These are phyloP conservation scores for Cossypha polioptera DNA, from an alignment of 2,797 vertebrate species.

Conservation along the genomic window DNA sequence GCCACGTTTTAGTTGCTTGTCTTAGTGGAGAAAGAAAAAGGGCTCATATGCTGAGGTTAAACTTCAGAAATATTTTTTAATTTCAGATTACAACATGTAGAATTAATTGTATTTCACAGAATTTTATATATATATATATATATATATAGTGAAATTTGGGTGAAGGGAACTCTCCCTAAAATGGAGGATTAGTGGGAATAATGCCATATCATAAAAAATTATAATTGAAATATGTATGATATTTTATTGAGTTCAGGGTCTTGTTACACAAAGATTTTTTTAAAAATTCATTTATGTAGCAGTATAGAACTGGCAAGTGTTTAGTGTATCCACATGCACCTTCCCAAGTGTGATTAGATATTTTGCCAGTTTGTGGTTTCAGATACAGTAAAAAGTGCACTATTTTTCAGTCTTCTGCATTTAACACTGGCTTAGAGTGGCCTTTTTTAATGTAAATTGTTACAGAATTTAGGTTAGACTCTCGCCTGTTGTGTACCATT, in stretches of 20 bases:
- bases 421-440: neutral
- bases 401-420: neutral
- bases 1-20: neutral
- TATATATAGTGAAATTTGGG: neutral
- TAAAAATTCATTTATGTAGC: accelerated
- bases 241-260: neutral
- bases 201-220: neutral
- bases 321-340: neutral
- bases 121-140: neutral
- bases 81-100: neutral
- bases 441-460: neutral
- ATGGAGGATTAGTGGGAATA: neutral
- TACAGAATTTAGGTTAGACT: neutral
- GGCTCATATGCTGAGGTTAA: neutral
- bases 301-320: neutral
- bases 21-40: neutral
- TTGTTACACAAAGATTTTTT: neutral
- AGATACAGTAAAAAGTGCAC: neutral
- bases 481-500: neutral
- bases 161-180: neutral
- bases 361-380: neutral
- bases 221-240: neutral
- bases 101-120: neutral
- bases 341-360: neutral
- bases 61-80: neutral